Percentiles rank a stretch among this genome's conserved stretches.
Evolutionary conservation across 2,113 vertebrate species (phyloP).

Genomic region (Crotalus viridis): DNA sequence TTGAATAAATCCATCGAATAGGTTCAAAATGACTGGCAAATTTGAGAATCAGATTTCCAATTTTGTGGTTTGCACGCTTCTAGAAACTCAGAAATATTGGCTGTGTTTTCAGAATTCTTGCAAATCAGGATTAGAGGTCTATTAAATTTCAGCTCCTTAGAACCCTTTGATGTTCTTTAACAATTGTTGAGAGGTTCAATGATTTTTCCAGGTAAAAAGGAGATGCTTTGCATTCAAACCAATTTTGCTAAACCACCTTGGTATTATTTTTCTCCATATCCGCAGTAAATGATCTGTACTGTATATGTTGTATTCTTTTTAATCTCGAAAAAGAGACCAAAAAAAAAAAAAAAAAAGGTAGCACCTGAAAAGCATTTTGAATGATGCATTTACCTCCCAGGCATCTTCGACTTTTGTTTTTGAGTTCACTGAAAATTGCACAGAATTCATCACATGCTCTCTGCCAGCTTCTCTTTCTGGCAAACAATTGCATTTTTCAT

Average conservation of each 20-base stretch:
- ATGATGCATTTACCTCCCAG: conserved; percentile 1
- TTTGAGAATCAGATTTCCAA: not conserved
- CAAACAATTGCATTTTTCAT: conserved; percentile 13
- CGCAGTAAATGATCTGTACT: conserved; percentile 12
- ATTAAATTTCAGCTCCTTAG: not conserved
- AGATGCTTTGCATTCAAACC: not conserved
- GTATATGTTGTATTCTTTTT: not conserved
- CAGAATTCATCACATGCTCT: not conserved
- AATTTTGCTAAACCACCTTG: not conserved
- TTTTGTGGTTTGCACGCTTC: not conserved
- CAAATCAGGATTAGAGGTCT: not conserved
- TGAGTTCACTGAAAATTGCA: not conserved
- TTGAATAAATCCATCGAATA: not conserved
- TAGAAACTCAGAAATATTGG: not conserved
- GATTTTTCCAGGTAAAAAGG: not conserved
- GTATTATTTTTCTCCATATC: not conserved
- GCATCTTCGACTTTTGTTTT: not conserved
- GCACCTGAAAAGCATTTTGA: not conserved
- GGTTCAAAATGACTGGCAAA: not conserved
- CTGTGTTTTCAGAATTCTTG: not conserved
- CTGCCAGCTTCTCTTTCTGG: not conserved
- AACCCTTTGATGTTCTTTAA: not conserved
- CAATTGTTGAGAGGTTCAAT: not conserved
- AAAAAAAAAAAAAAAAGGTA: not conserved
- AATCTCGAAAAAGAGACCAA: not conserved